Percentiles rank a stretch among this genome's conserved stretches.
phyloP scores from a whole-genome alignment of 2,888 invertebrate genomes.

The Antheraea yamamai region DNA sequence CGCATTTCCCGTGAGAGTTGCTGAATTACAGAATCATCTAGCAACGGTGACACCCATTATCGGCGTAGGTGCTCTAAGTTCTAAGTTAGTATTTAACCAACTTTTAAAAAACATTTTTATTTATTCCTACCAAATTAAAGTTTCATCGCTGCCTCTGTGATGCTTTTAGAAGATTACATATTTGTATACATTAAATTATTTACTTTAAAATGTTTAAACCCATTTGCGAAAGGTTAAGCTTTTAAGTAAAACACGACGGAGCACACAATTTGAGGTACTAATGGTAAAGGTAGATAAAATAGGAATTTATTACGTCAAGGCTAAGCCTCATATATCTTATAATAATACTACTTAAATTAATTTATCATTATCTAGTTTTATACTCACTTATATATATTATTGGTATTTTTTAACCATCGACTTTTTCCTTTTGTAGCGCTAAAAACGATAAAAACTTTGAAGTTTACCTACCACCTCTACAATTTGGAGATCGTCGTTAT shows the following conservation, averaged over 20 bases:
- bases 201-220: too few species aligned
- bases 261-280: too few species aligned
- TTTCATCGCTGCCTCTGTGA: background rate
- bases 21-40: slow-evolving; percentile 44
- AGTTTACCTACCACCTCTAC: slow-evolving; percentile 56
- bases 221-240: too few species aligned
- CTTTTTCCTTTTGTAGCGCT: slow-evolving; percentile 42
- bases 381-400: background rate
- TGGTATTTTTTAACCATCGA: background rate
- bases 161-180: background rate
- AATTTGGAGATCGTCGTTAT: slow-evolving; percentile 60
- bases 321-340: too few species aligned
- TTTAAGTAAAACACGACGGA: too few species aligned
- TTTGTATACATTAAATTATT: too few species aligned
- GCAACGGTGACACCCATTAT: slow-evolving; percentile 45
- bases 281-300: too few species aligned
- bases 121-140: background rate
- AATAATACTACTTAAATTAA: too few species aligned
- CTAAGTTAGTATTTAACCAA: slow-evolving; percentile 41
- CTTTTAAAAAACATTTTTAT: background rate
- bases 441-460: slow-evolving; percentile 55
- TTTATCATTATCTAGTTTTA: background rate
- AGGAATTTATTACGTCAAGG: too few species aligned
- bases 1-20: slow-evolving; percentile 59
- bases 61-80: slow-evolving; percentile 47